These are phyloP conservation scores for Nasua narica DNA, from an alignment of 2,797 vertebrate species.

Conservation along the genomic window DNA sequence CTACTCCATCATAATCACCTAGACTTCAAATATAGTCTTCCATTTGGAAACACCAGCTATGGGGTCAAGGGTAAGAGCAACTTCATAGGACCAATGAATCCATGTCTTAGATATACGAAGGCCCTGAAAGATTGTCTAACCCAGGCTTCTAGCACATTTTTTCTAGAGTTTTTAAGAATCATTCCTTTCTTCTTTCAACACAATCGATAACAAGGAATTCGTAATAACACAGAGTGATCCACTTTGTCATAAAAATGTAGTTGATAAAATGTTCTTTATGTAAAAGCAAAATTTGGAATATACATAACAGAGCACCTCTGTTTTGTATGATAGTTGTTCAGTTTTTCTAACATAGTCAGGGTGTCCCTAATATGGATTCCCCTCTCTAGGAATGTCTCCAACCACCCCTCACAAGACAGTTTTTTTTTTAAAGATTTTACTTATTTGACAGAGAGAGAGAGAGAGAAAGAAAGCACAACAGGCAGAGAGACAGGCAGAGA, in stretches of 20 bases:
- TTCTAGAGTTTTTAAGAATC: neutral
- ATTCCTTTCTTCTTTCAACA: neutral
- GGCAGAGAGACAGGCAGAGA: too few relatives aligned
- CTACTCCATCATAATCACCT: neutral
- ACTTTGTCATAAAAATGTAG: neutral
- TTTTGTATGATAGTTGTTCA: neutral
- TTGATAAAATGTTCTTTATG: neutral
- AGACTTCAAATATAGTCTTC: neutral
- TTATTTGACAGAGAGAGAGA: too few relatives aligned
- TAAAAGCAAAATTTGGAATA: neutral
- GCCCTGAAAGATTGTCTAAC: neutral
- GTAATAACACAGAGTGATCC: neutral
- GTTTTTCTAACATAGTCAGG: neutral
- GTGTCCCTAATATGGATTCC: neutral
- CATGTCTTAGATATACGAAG: neutral
- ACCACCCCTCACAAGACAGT: neutral
- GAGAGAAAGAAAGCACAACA: too few relatives aligned
- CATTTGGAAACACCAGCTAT: neutral
- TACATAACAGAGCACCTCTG: rapidly evolving
- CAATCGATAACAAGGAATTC: neutral
- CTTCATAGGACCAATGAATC: neutral
- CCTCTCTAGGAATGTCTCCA: neutral
- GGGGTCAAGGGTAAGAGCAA: neutral
- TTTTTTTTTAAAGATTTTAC: too few relatives aligned
- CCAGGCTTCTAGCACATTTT: neutral